Conservation (phyloP, 2,797 vertebrate species). For the Bucorvus abyssinicus region DNA sequence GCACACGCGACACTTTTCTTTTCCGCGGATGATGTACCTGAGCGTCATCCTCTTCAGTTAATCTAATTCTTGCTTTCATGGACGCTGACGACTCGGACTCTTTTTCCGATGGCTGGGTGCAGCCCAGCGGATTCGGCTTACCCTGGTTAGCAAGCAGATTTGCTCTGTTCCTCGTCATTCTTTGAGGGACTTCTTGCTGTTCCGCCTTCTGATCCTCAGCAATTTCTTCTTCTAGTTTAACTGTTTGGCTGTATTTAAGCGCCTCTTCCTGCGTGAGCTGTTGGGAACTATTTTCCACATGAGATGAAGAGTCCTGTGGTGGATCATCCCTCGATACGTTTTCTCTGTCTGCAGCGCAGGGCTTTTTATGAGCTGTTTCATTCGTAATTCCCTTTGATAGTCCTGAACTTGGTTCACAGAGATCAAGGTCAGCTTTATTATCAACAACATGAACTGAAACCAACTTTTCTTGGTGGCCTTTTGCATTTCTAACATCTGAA, state of each 20-base stretch:
- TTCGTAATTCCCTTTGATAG: conserved; percentile 59
- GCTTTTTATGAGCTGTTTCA: conserved; percentile 56
- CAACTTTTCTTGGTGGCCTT: conserved; percentile 59
- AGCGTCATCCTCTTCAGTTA: conserved; percentile 88
- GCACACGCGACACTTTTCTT: conserved; percentile 89
- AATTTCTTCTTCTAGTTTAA: conserved; percentile 76
- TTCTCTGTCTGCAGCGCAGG: conserved; percentile 54
- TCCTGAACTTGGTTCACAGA: conserved; percentile 62
- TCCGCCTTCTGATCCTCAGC: conserved; percentile 81
- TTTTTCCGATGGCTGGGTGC: conserved; percentile 79
- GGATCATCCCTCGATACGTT: conserved; percentile 52
- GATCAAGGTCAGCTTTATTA: conserved; percentile 61
- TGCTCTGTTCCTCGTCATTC: conserved; percentile 80
- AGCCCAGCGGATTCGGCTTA: conserved; percentile 81
- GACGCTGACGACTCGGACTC: conserved; percentile 84
- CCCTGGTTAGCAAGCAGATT: conserved; percentile 75
- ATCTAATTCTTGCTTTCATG: conserved; percentile 81
- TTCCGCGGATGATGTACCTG: conserved; percentile 93
- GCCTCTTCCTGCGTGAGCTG: conserved; percentile 67
- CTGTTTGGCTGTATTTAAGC: conserved; percentile 67
- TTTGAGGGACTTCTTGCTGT: conserved; percentile 76
- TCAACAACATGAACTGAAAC: conserved; percentile 35
- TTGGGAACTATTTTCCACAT: conserved; percentile 66
- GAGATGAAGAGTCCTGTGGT: conserved; percentile 62
- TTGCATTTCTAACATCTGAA: conserved; percentile 62